Percentiles rank a stretch among this genome's conserved stretches.
These are phyloP conservation scores for Habroteleia sp. DNA, from an alignment of 2,888 invertebrate species.

Conservation along the genomic window DNA sequence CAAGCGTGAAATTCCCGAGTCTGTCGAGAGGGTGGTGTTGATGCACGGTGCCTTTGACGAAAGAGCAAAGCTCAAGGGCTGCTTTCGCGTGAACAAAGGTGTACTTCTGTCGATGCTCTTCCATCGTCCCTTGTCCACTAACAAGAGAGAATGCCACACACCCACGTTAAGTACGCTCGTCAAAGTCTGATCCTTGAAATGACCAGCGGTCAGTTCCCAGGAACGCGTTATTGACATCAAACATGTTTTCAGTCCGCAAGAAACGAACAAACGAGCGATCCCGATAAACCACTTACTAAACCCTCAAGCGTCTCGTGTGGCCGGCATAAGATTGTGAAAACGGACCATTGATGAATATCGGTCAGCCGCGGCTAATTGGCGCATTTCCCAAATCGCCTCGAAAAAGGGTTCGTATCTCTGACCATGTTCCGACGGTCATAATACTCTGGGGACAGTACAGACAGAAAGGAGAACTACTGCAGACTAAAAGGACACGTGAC, in stretches of 20 bases:
- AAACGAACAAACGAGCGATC: constrained; percentile 68
- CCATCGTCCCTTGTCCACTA: constrained; percentile 35
- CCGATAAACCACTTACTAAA: constrained; percentile 74
- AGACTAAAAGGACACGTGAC: constrained; percentile 47
- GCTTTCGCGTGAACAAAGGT: constrained; percentile 59
- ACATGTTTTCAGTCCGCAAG: constrained; percentile 68
- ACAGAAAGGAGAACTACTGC: constrained; percentile 2
- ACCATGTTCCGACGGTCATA: constrained; percentile 31
- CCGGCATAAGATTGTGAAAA: constrained; percentile 23
- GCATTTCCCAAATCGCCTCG: constrained; percentile 55
- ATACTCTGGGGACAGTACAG: constrained; percentile 39
- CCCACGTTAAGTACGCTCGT: constrained; percentile 62
- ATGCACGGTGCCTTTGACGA: constrained; percentile 59
- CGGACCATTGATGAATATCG: constrained; percentile 50
- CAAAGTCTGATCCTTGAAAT: constrained; percentile 67
- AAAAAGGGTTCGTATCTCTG: constrained; percentile 55
- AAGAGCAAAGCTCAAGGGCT: constrained; percentile 59
- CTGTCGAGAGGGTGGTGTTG: constrained; percentile 58
- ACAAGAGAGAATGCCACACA: constrained; percentile 41
- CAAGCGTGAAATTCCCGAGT: constrained; percentile 65
- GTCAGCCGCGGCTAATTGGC: constrained; percentile 58
- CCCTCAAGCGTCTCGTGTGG: constrained; percentile 53
- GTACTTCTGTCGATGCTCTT: constrained; percentile 45
- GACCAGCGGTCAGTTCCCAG: constrained; percentile 76
- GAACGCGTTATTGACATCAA: constrained; percentile 59